Evolutionary conservation across 2,797 vertebrate species (phyloP).

Genomic region (Balearica regulorum): DNA sequence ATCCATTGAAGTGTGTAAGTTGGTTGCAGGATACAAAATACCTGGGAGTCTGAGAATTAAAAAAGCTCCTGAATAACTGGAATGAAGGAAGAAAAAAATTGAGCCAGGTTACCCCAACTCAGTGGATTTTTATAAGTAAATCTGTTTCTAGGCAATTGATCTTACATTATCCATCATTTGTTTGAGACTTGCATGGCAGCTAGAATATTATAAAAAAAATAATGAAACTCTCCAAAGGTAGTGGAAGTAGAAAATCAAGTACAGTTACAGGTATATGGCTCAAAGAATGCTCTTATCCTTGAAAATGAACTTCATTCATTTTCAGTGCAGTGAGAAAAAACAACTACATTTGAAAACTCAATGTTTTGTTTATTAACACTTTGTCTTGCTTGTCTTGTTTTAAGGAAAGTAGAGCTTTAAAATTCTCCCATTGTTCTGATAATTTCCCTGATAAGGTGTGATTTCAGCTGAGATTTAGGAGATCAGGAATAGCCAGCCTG

Average conservation of each 20-base stretch:
- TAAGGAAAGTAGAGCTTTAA: neutral
- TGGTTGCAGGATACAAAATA: constrained; percentile 2
- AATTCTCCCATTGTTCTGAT: neutral
- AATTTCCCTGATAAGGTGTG: neutral
- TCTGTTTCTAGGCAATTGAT: constrained; percentile 7
- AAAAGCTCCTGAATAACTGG: neutral
- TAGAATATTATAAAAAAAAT: constrained; percentile 10
- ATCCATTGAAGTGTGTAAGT: neutral
- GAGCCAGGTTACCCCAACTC: neutral
- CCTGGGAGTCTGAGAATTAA: neutral
- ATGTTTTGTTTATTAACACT: constrained; percentile 4
- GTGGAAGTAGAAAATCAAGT: neutral
- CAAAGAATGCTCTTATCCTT: neutral
- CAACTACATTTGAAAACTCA: neutral
- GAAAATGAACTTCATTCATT: constrained; percentile 10
- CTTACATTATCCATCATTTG: constrained; percentile 43
- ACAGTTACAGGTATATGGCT: neutral
- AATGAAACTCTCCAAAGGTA: neutral
- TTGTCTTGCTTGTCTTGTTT: neutral
- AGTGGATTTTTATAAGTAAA: constrained; percentile 2
- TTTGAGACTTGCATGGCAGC: constrained; percentile 35
- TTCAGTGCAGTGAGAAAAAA: neutral
- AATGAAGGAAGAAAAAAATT: neutral
- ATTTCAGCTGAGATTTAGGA: constrained; percentile 1
- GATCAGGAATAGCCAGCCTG: neutral